phyloP scores from a whole-genome alignment of 1,140 invertebrate species.

The Magallana ariakensis region DNA sequence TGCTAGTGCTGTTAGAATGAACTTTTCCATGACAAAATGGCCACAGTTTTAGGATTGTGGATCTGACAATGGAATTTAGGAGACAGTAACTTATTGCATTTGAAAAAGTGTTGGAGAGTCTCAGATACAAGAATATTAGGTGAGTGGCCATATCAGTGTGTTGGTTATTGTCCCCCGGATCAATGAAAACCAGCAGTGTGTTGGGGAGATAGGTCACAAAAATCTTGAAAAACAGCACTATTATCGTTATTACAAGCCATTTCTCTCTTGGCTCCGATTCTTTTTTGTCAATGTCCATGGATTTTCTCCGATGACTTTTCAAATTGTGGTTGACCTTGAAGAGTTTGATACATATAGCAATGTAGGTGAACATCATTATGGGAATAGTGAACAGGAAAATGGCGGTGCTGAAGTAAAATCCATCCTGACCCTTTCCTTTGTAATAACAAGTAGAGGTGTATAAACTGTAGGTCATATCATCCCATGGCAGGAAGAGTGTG shows the following conservation, averaged over 20 bases:
- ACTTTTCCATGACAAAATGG: conserved; percentile 29
- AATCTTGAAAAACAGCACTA: conserved; percentile 23
- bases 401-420: conserved; percentile 2
- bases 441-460: conserved; percentile 6
- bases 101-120: conserved; percentile 1
- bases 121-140: not conserved
- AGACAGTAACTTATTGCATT: conserved; percentile 20
- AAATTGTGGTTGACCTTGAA: not conserved
- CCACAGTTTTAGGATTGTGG: not conserved
- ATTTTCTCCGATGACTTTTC: conserved; percentile 23
- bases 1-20: not conserved
- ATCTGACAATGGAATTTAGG: not conserved
- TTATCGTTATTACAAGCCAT: not conserved
- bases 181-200: not conserved
- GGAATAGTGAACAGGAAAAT: conserved; percentile 24
- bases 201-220: conserved; percentile 22
- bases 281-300: not conserved
- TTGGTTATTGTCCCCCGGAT: not conserved
- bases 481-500: not conserved
- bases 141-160: not conserved
- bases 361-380: not conserved
- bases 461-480: not conserved
- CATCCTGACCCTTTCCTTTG: not conserved
- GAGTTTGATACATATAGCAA: conserved; percentile 9
- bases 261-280: not conserved